Evolutionary conservation across 2,113 vertebrate genomes (phyloP).

Genomic region (Ondatra zibethicus): DNA sequence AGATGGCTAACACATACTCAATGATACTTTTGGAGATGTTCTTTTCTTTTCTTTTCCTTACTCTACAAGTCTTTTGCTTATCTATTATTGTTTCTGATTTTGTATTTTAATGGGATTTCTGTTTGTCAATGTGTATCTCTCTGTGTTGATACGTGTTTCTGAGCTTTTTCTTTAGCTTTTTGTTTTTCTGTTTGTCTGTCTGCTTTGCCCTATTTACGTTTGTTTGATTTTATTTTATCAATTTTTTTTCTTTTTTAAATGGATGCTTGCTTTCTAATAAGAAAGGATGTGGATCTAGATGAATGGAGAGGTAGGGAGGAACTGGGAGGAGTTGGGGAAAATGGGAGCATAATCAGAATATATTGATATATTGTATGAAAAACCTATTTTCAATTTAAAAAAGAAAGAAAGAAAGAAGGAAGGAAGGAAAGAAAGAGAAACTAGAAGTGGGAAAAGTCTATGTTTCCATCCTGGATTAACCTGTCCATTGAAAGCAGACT

Average conservation of each 20-base stretch:
- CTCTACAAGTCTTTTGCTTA: neutral
- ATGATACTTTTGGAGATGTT: neutral
- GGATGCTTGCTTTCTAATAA: neutral
- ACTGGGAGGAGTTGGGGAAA: neutral
- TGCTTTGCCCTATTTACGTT: neutral
- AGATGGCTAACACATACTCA: neutral
- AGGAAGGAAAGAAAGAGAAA: neutral
- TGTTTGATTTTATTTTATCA: neutral
- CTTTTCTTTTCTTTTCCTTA: neutral
- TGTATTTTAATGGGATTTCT: neutral
- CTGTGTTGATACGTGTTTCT: no score
- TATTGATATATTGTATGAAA: neutral
- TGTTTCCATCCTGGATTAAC: neutral
- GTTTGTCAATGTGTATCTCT: neutral
- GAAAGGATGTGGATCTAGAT: neutral
- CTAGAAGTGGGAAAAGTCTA: neutral
- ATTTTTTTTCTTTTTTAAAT: neutral
- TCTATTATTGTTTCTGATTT: neutral
- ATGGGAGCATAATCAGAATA: neutral
- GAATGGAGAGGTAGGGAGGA: neutral
- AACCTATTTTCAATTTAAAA: neutral
- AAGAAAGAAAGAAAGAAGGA: neutral
- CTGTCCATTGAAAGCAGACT: conserved; percentile 2
- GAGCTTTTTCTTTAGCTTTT: neutral
- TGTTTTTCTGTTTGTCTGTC: neutral